Conservation (phyloP, 2,797 vertebrate genomes). For the Anguilla obscura region DNA sequence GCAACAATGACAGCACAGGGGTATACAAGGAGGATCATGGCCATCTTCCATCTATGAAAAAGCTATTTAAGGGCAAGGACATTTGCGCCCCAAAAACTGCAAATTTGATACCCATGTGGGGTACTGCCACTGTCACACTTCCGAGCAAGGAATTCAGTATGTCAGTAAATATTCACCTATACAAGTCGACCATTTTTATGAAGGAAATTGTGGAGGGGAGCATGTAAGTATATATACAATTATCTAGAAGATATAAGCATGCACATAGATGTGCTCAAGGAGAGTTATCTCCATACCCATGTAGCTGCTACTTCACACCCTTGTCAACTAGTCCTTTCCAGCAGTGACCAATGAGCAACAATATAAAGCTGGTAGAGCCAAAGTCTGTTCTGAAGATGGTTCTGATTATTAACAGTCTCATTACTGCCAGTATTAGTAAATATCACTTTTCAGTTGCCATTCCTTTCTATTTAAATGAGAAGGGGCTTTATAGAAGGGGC, state of each 20-base stretch:
- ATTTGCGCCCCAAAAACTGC: not conserved
- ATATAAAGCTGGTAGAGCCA: no score
- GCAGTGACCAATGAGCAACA: not conserved
- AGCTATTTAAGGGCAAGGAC: not conserved
- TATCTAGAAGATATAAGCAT: not conserved
- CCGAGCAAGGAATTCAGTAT: not conserved
- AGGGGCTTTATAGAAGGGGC: no score
- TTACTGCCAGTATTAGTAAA: no score
- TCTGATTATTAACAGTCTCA: no score
- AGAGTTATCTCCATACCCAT: not conserved
- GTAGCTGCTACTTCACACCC: no score
- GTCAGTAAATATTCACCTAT: not conserved
- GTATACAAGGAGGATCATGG: no score
- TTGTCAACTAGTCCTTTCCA: not conserved
- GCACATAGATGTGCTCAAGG: not conserved
- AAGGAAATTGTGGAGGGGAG: not conserved
- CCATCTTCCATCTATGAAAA: not conserved
- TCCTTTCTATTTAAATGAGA: no score
- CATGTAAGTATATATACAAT: not conserved
- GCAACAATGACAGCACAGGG: not conserved
- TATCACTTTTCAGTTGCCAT: not conserved
- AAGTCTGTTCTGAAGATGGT: not conserved
- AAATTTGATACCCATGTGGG: not conserved
- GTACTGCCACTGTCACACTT: not conserved
- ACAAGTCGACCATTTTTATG: not conserved